Base-by-base conservation (phyloP, 2,888 invertebrate genomes). In the Heliconius hortense region DNA sequence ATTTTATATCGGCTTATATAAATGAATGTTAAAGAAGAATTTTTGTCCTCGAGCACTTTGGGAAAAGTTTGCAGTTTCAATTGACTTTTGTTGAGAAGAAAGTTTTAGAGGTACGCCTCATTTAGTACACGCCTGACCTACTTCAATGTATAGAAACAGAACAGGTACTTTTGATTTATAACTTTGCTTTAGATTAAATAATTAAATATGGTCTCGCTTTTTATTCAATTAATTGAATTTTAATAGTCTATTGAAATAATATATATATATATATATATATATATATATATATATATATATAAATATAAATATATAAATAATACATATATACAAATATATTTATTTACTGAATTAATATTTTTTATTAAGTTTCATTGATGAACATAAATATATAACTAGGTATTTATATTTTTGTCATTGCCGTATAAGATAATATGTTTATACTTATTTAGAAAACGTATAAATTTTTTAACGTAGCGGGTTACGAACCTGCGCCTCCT, bases 81-180 rank as follows among this genome's bases (percentile, higher is more conserved):
- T 91, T 90, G 91, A 91, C 89, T 91, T 91, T 91, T 88, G 91
- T 90, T 90, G 86, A 82, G 79, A 82, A 81, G 80, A 81, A 87
- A 89, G 86, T 89, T 88, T 84, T 59, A 48, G 77, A 73, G 81
- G 82, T 82, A 84, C 82, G 85, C 84, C 84, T 86, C 85, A 86
- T 82, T 85, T 76, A 74, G 26, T 82, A 80, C 81, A 82, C 82
- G 82, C 82, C 81, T 85, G 87, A 86, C 87, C 87, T 84, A 84
- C 81, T 85, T 88, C 80, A 73, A 76, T 64, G 69, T 74, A 71
- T 59, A 71, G 59, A 75, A 75, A 75, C 39, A 75, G 78, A 72
- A 77, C 75, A 75, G 71, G 72, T 28, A 72, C 73, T 72, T 75
- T 73, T 72, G 71, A 72, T 75, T 59, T 71, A 71, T 71, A 59